phyloP scores from a whole-genome alignment of 2,113 vertebrate species.

The Takifugu flavidus region DNA sequence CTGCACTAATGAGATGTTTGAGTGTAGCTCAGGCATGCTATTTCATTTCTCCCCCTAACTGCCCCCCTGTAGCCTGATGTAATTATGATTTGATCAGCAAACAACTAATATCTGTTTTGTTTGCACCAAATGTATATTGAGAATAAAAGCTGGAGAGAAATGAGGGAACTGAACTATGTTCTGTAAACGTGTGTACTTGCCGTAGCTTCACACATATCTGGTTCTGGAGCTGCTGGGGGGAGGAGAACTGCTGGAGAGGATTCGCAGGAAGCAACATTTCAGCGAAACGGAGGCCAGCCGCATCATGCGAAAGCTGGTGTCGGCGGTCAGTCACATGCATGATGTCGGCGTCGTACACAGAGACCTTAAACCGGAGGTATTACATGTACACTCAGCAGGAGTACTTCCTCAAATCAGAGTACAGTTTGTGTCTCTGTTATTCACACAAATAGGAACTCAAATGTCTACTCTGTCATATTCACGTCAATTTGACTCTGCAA shows the following conservation, averaged over 20 bases:
- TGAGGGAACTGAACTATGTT: not conserved
- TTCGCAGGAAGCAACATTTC: conserved; percentile 91
- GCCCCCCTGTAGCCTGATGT: conserved; percentile 37
- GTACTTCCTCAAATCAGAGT: not conserved
- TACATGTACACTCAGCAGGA: not conserved
- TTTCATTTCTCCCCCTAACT: conserved; percentile 49
- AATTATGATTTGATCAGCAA: conserved; percentile 38
- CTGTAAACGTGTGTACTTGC: conserved; percentile 16
- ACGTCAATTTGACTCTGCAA: conserved; percentile 35
- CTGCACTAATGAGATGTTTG: conserved; percentile 64
- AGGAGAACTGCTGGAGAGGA: conserved; percentile 93
- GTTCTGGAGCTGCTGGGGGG: conserved; percentile 94
- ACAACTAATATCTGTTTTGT: not conserved
- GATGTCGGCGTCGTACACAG: conserved; percentile 96
- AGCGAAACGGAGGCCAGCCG: conserved; percentile 94
- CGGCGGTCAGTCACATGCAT: conserved; percentile 97
- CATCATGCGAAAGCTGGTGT: conserved; percentile 94
- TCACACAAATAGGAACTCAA: not conserved
- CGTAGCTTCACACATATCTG: conserved; percentile 91
- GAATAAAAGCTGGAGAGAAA: not conserved
- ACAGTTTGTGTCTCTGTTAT: conserved; percentile 13
- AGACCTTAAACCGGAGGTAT: conserved; percentile 95
- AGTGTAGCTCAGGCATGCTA: conserved; percentile 44
- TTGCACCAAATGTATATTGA: not conserved
- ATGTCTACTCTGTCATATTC: conserved; percentile 5